Conservation (phyloP, 2,888 invertebrate genomes). For the Rhamphomyia laevipes region DNA sequence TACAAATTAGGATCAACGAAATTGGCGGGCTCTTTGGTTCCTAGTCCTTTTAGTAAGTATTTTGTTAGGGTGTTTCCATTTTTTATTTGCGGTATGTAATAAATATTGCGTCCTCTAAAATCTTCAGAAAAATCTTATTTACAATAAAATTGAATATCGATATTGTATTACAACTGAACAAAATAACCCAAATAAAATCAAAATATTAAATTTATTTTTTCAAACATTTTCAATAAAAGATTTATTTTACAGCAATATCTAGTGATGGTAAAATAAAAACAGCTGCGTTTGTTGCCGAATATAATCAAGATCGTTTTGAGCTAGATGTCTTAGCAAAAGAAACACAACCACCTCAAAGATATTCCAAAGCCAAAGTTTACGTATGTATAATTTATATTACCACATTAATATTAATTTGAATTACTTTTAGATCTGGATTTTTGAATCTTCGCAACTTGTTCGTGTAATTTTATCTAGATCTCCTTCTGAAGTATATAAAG, state of each 20-base stretch:
- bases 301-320: slow-evolving; percentile 77
- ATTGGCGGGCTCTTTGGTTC: slow-evolving; percentile 75
- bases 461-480: slow-evolving; percentile 74
- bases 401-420: background rate
- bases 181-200: background rate
- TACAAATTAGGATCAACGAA: slow-evolving; percentile 66
- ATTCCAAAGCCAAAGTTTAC: slow-evolving; percentile 63
- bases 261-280: slow-evolving; percentile 42
- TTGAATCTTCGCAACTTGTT: slow-evolving; percentile 71
- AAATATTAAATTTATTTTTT: background rate
- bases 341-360: slow-evolving; percentile 62
- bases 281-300: slow-evolving; percentile 74
- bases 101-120: too few relatives aligned
- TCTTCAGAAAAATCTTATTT: too few relatives aligned
- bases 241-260: slow-evolving; percentile 25
- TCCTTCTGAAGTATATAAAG: slow-evolving; percentile 60
- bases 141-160: too few relatives aligned
- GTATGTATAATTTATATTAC: slow-evolving; percentile 46
- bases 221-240: background rate
- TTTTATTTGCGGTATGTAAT: too few relatives aligned
- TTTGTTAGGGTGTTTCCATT: background rate
- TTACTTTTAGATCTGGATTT: slow-evolving; percentile 70
- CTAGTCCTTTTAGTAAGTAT: slow-evolving; percentile 57
- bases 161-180: too few relatives aligned
- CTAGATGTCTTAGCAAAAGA: slow-evolving; percentile 76